Conservation (phyloP, 2,888 invertebrate species). For the Nomada flava region DNA sequence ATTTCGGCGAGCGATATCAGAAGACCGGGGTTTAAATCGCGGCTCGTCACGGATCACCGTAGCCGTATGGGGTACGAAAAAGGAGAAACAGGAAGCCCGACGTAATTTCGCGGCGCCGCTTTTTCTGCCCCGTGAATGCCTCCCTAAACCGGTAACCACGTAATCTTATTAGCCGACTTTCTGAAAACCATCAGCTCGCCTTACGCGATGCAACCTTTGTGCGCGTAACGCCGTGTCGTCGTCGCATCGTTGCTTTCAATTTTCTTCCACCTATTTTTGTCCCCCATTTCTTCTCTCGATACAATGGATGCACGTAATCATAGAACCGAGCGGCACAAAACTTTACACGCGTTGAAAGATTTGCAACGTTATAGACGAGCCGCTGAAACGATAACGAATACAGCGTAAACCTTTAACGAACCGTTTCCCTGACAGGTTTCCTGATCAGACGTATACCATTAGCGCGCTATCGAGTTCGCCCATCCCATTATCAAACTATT, state of each 20-base stretch:
- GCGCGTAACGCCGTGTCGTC: neutral
- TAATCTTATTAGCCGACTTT: conserved; percentile 53
- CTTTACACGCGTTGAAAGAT: too few species aligned
- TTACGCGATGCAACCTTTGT: neutral
- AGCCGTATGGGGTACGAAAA: conserved; percentile 32
- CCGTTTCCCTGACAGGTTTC: neutral
- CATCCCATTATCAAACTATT: conserved; percentile 18
- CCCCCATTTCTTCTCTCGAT: neutral
- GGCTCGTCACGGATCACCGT: conserved; percentile 50
- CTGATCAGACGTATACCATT: conserved; percentile 29
- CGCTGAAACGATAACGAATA: conserved; percentile 19
- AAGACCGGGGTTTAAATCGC: conserved; percentile 46
- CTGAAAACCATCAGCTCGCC: conserved; percentile 25
- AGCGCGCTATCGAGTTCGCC: conserved; percentile 1
- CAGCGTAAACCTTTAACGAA: conserved; percentile 24
- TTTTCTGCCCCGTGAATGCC: conserved; percentile 31
- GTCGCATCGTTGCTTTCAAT: neutral
- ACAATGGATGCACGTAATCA: too few species aligned
- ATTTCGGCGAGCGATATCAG: conserved; percentile 24
- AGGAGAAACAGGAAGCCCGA: conserved; percentile 57
- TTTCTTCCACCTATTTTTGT: neutral
- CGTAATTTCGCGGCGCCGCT: conserved; percentile 48
- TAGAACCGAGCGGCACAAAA: too few species aligned
- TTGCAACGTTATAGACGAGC: too few species aligned
- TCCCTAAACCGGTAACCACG: conserved; percentile 47